Evolutionary conservation across 2,888 invertebrate genomes (phyloP).

Genomic region (Stenotaenia linearis): DNA sequence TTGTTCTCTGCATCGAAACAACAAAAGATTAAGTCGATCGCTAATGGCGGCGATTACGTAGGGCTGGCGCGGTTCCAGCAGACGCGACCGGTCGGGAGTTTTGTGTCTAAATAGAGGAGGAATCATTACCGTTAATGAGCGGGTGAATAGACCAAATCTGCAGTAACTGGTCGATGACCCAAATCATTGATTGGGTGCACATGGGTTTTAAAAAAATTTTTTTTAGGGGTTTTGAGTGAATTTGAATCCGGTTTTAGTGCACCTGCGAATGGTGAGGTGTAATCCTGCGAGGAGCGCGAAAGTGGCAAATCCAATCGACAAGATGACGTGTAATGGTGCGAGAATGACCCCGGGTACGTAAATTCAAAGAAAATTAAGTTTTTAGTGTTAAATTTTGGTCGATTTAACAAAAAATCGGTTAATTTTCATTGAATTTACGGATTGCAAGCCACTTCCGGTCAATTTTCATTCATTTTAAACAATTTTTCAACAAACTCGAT

Average conservation of each 20-base stretch:
- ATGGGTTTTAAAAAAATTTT: not conserved
- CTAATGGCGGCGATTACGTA: not conserved
- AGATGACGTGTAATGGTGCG: not conserved
- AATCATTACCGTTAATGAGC: not conserved
- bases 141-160: not conserved
- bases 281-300: not conserved
- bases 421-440: not conserved
- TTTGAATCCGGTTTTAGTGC: no score
- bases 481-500: no score
- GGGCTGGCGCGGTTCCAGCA: not conserved
- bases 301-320: not conserved
- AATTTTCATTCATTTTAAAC: not conserved
- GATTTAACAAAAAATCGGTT: not conserved
- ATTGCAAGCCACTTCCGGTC: not conserved
- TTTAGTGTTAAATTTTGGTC: no score
- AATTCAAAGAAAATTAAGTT: not conserved
- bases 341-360: not conserved
- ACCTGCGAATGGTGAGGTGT: not conserved
- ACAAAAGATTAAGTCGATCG: not conserved
- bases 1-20: conserved; percentile 65
- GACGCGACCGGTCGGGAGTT: no score
- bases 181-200: not conserved
- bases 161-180: not conserved
- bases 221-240: no score
- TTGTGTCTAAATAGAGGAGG: not conserved